Evolutionary conservation across 2,113 vertebrate species (phyloP).

Genomic region (Seriola aureovittata): DNA sequence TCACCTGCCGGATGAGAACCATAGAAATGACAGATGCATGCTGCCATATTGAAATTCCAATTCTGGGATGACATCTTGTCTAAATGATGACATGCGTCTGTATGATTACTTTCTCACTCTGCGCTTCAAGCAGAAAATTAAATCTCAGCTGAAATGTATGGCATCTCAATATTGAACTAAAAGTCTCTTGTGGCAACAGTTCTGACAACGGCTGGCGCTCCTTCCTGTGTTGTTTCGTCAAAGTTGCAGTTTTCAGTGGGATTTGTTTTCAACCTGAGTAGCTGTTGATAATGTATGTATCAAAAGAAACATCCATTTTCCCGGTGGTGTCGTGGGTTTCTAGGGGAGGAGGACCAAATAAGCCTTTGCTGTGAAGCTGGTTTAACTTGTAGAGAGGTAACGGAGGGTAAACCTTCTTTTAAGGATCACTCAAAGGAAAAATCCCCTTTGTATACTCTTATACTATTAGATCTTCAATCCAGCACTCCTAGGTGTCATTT

Average conservation of each 20-base stretch:
- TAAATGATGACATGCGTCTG: conserved; percentile 38
- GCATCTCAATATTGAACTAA: conserved; percentile 38
- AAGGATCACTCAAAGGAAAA: conserved; percentile 23
- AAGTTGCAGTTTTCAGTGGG: conserved; percentile 1
- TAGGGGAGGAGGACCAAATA: conserved; percentile 23
- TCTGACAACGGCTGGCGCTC: conserved; percentile 41
- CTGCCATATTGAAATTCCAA: conserved; percentile 67
- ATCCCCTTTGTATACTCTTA: neutral
- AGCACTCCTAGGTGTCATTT: conserved; percentile 1
- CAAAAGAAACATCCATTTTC: conserved; percentile 28
- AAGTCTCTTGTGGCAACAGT: conserved; percentile 36
- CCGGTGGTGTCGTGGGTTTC: conserved; percentile 24
- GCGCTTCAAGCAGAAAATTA: conserved; percentile 69
- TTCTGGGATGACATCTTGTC: conserved; percentile 63
- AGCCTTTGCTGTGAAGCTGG: conserved; percentile 34
- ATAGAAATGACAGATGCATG: conserved; percentile 55
- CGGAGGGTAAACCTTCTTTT: conserved; percentile 28
- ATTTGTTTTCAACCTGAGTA: conserved; percentile 43
- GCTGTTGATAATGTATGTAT: conserved; percentile 43
- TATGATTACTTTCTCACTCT: conserved; percentile 68
- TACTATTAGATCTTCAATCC: conserved; percentile 22
- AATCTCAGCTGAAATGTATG: conserved; percentile 59
- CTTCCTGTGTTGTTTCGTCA: conserved; percentile 11
- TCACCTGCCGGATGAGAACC: conserved; percentile 32
- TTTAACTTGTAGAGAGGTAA: conserved; percentile 6